Base-by-base conservation (phyloP, 1,140 invertebrate genomes). In the Samia ricini region DNA sequence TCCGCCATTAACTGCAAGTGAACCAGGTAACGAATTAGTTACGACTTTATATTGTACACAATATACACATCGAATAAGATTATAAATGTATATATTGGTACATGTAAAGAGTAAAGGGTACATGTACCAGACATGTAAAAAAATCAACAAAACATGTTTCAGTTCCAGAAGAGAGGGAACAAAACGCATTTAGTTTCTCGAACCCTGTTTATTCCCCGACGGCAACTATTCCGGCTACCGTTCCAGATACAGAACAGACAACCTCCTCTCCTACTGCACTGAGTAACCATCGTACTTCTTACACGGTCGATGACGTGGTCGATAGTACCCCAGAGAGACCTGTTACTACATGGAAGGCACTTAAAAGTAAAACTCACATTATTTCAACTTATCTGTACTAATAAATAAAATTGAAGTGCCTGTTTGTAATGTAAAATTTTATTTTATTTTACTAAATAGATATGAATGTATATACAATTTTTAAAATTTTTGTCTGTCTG, bases 231-330 rank as follows among this genome's bases (percentile, higher is more conserved):
- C 88, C 81, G 36, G 86, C 60, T 4, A 86, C 64, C 61, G 86
- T 63, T 10, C 48, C 60, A 22, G 60, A 68, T 10, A 24, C 29
- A 12, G 21, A 91, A 66, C 77, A 76, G 60, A 67, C 10, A 55
- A 74, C 8, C 84, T 52, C 88, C 0, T 85, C 87, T 0, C 75
- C 87, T 2, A 64, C 68, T 0, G 63, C 72, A 0, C 63, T 83
- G 2, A 72, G 73, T 21, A 82, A 87, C 0, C 85, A 89, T 6
- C 69, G 90, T 23, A 85, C 90, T 2, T 91, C 87, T 0, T 97
- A 96, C 71, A 96, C 96, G 84, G 96, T 97, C 5, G 95, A 96
- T 78, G 95, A 96, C 72, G 94, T 96, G 0, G 94, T 96, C 0
- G 92, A 95, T 7, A 93, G 92, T 83, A 91, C 91, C 66, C 93